phyloP scores from a whole-genome alignment of 2,113 vertebrate genomes.

The Oenanthe oenanthe region DNA sequence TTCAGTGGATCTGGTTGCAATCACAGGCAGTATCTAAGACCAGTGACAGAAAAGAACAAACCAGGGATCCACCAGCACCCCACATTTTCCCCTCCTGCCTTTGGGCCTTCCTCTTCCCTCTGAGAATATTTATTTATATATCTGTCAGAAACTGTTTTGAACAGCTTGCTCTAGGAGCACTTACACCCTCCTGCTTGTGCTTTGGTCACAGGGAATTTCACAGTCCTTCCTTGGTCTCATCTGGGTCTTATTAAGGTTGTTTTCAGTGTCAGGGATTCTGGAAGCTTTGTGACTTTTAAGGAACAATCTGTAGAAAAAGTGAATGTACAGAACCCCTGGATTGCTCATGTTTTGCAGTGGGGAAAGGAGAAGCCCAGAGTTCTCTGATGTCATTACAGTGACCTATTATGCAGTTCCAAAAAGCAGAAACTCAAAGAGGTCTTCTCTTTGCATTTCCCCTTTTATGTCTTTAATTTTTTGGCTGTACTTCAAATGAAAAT shows the following conservation, averaged over 20 bases:
- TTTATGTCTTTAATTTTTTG: background rate
- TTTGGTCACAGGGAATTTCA: background rate
- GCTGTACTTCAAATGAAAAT: background rate
- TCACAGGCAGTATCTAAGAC: background rate
- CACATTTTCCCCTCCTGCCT: background rate
- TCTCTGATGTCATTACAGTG: background rate
- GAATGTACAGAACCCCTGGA: background rate
- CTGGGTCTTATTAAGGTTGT: background rate
- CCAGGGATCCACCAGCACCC: background rate
- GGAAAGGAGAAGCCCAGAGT: background rate
- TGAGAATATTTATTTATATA: rapidly evolving
- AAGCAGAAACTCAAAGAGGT: background rate
- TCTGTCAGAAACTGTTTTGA: background rate
- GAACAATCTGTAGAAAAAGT: background rate
- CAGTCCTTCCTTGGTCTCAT: background rate
- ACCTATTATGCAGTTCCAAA: background rate
- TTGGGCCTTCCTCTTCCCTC: background rate
- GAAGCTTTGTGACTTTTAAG: rapidly evolving
- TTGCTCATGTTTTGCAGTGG: background rate
- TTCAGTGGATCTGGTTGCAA: background rate
- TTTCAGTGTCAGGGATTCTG: background rate
- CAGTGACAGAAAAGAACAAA: background rate
- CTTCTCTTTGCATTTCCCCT: background rate
- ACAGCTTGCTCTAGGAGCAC: background rate
- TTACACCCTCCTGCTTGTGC: background rate